These are phyloP conservation scores for Stylophora pistillata DNA, from an alignment of 64 coral and sea anemone species.

Conservation along the genomic window DNA sequence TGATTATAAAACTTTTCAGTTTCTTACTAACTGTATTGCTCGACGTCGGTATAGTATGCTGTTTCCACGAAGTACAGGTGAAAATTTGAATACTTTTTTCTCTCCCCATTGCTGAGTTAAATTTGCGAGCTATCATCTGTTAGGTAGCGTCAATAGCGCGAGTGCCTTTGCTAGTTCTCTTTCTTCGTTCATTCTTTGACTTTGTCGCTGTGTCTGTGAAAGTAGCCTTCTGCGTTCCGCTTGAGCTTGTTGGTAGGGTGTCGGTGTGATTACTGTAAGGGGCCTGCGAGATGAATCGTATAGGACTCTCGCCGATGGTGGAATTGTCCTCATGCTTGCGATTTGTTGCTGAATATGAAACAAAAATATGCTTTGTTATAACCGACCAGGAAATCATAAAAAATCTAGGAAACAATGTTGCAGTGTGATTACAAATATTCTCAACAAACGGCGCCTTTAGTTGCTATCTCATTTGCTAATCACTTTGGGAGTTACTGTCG, in stretches of 20 bases:
- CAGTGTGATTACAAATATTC: neutral
- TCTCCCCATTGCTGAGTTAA: neutral
- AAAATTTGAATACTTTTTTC: too few relatives aligned
- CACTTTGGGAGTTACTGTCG: too few relatives aligned
- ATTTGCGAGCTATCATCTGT: neutral
- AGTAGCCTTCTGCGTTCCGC: neutral
- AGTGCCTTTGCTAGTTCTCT: conserved; percentile 25
- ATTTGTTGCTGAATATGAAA: neutral
- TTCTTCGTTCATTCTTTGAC: neutral
- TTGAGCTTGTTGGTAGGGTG: neutral
- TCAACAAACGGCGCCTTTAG: too few relatives aligned
- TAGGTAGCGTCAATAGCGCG: conserved; percentile 18
- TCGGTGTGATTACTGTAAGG: neutral
- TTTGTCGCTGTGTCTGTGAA: neutral
- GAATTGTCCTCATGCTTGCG: neutral
- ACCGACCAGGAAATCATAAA: neutral
- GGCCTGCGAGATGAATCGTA: neutral
- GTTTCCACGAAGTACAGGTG: too few relatives aligned
- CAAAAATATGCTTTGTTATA: neutral
- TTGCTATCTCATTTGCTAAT: too few relatives aligned
- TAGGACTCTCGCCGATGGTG: neutral
- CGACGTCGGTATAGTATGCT: too few relatives aligned
- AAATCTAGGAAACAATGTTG: neutral
- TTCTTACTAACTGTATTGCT: too few relatives aligned
- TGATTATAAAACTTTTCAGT: too few relatives aligned